Evolutionary conservation across 2,888 invertebrate species (phyloP), one percentile per base, ranked within the genome.

Genomic region (Watsonalla cultraria): DNA sequence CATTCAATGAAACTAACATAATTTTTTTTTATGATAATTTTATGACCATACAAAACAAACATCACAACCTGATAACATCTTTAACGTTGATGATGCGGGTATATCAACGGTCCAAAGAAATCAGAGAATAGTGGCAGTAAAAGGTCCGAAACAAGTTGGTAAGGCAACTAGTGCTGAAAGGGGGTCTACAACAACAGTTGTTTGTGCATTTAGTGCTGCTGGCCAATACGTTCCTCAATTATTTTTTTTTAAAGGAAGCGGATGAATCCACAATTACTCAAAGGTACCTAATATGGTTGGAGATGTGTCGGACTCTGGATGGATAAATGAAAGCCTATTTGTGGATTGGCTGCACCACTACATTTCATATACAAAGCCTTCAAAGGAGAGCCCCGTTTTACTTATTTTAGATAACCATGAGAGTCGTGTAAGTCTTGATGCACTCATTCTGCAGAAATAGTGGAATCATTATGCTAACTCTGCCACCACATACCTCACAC

Each of bases 181-280:
- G 59, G 68, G 63, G 51, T 51, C 61, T 42, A 64, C 64, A 51
- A 70, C 77, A 45, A 81, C 77, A 56, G 70, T 65, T 72, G 65
- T 75, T 54, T 77, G 74, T 60, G 68, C 66, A 54, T 65, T 79
- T 51, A 82, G 69, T 72, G 79, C 80, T 33, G 52, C 69, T 42
- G 77, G 76, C 9, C 51, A 52, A 9, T 78, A 70, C 55, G 53
- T 82, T 53, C 74, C 77, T 46, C 78, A 76, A 45, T 67, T 79
- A 65, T 74, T 79, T 56, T 81, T 15, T 80, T 72, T 51, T 73
- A 70, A 51, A 62, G 75, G 48, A 71, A 75, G 52, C 59, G 69
- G 14, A 62, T 62, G 58, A 64, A 60, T 59, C 45, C 54, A 46
- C 61, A 62, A 48, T 56, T 67, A 54, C 61, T 76, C 15, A 47